These are phyloP conservation scores for Pangasius mekongensis DNA, from an alignment of 2,797 vertebrate genomes.

Conservation along the genomic window DNA sequence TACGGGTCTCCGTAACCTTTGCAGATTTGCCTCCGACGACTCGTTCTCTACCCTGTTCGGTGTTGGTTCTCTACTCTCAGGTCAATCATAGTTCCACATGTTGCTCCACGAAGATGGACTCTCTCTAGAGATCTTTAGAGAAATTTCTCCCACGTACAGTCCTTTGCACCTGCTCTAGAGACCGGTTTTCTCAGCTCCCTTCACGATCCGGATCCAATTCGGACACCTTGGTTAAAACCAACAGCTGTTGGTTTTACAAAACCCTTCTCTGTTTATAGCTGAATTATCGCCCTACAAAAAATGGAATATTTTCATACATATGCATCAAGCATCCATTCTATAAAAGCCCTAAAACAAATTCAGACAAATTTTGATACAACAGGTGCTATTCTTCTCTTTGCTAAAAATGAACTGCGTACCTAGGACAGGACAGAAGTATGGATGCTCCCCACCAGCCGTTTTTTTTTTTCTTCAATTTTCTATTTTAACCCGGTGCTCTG, in stretches of 20 bases:
- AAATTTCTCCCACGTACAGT: background rate
- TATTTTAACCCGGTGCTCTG: conserved; percentile 55
- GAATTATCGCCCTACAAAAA: background rate
- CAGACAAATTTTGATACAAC: conserved; percentile 47
- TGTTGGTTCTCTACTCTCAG: conserved; percentile 58
- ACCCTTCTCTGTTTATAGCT: background rate
- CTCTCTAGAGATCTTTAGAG: background rate
- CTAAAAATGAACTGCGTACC: conserved; percentile 1
- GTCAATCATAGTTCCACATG: conserved; percentile 51
- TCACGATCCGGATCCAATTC: conserved; percentile 9
- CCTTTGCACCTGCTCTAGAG: background rate
- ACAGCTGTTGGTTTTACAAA: background rate
- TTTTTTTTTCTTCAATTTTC: conserved; percentile 33
- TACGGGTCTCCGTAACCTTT: conserved; percentile 52
- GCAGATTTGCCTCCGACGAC: conserved; percentile 43
- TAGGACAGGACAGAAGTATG: background rate
- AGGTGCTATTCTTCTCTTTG: conserved; percentile 54
- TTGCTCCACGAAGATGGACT: conserved; percentile 1
- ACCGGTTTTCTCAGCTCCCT: background rate
- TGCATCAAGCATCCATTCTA: background rate
- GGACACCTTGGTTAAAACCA: background rate
- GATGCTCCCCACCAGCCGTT: conserved; percentile 29
- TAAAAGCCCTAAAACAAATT: conserved; percentile 16
- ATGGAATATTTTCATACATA: conserved; percentile 22
- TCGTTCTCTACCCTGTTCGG: conserved; percentile 43